Base-by-base conservation (phyloP, 2,888 invertebrate species). In the Eupithecia inturbata region DNA sequence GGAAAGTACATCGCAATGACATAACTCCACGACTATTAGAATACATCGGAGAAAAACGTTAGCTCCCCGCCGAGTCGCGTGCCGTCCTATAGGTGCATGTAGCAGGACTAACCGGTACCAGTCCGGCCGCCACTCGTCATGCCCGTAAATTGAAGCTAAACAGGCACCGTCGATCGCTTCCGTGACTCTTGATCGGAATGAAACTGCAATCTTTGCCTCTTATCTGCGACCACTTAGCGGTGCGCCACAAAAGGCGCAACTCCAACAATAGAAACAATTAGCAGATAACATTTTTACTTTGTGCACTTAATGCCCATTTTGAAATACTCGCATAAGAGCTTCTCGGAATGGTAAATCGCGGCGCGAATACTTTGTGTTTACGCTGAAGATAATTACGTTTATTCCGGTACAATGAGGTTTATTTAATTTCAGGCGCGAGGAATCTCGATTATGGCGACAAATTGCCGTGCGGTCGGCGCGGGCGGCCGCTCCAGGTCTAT, bases 21-120 rank as follows among this genome's bases (percentile, higher is more conserved):
- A 92, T 90, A 91, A 90, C 91, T 88, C 84, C 82, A 84, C 83
- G 82, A 80, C 91, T 88, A 92, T 92, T 92, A 93, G 87, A 89
- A 91, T 93, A 88, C 91, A 90, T 91, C 91, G 91, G 88, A 86
- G 85, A 87, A 89, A 87, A 89, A 86, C 85, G 85, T 85, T 80
- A 87, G 84, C 86, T 89, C 90, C 92, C 92, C 85, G 91, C 85
- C 84, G 92, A 86, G 92, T 88, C 92, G 91, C 92, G 93, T 92
- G 92, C 92, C 91, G 85, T 77, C 84, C 82, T 31, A 19, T 28
- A 33, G 31, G 33, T n/a, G 33, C n/a, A 82, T 80, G 74, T 85
- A 88, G 90, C 86, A 81, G 89, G 57, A 91, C 86, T 85, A 80
- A 87, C 89, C 87, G 84, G 88, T 86, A 86, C 80, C 81, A 79